Base-by-base conservation (phyloP, 37 sponge, comb jelly and placozoan species). In the Aplysina aerophoba region DNA sequence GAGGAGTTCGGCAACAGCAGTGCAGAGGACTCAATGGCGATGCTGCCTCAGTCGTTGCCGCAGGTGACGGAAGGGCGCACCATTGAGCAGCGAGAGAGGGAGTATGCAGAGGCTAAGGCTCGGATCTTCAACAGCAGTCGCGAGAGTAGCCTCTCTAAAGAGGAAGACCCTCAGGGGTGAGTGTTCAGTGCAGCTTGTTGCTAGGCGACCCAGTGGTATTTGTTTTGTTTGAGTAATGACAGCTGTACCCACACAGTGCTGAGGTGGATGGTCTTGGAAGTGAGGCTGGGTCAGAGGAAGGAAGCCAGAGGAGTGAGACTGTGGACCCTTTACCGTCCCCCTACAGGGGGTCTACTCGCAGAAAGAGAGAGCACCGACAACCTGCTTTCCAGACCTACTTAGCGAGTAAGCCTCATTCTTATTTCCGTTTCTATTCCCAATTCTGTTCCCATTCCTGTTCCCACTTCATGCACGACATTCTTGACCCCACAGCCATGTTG, bases 41-140 rank as follows among this genome's bases (percentile, higher is more conserved):
- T 33, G 31, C 73, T 71, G 37, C 31, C 28, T 21, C 3, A 28
- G 13, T 33, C 36, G 6, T 4, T 1, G 20, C 73, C 36, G 6
- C 36, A 82, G 4, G 64, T 5, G 67, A 62, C 30, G 33, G 87
- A 80, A 15, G 53, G 85, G 4, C 90, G 93, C 62, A 82, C 80
- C 0, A 93, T 90, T 72, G 96, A 92, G 65, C 91, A 95, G 85
- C 59, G 94, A 28, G 94, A 95, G 61, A 87, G 83, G 57, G 96
- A 87, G 36, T 95, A 95, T 79, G 91, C 90, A 67, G 88, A 90
- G 39, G 94, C 91, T 19, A 78, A 91, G 40, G 96, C 96, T 15
- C 71, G 94, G 36, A 95, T 95, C 72, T 95, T 95, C 64, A 95
- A 56, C 71, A 93, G 50, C 50, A 44, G 50, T 8, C 50, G 50